Base-by-base conservation (phyloP, 2,888 invertebrate species). In the Julus scanicus region DNA sequence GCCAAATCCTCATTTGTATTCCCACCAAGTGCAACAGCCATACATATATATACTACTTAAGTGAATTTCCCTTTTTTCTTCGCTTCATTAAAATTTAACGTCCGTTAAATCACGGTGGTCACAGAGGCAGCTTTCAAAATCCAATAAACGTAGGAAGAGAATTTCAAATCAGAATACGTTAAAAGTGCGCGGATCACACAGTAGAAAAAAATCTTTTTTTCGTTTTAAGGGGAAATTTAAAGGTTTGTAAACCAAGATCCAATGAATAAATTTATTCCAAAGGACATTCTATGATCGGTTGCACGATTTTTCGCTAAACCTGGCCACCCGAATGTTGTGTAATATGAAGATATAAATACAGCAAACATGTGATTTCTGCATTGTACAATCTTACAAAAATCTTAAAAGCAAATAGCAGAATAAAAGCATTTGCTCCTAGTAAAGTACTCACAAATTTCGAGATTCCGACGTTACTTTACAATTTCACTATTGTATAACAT, bases 61-160 rank as follows among this genome's bases (percentile, higher is more conserved):
- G 71, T 71, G 71, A 71, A 71, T 71, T 71, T 71, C 71, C 71
- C 71, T 71, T 71, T 71, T 71, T 71, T 71, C 29, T 71, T 71
- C 71, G 71, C 71, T 71, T 84, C 84, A 84, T 84, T 84, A 84
- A 84, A 84, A 40, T 84, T 84, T 84, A 84, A 84, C 84, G 84
- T 84, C 84, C 40, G 40, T 84, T 84, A 84, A 84, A 84, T 84
- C 44, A 84, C 40, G 48, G 44, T 84, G 84, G 84, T 84, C 48
- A 84, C 84, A 48, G 71, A 71, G 71, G 71, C 29, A 71, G 71
- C 71, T 71, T 71, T 71, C 71, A 71, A 71, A 71, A 71, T 71
- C 71, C 71, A 71, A 71, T 71, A 71, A 71, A 71, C 20, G 71
- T 71, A 29, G 71, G 71, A 71, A 29, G 17, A 29, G 29, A 71